Base-by-base conservation (phyloP, 2,888 invertebrate species). In the Panzeria rudis region DNA sequence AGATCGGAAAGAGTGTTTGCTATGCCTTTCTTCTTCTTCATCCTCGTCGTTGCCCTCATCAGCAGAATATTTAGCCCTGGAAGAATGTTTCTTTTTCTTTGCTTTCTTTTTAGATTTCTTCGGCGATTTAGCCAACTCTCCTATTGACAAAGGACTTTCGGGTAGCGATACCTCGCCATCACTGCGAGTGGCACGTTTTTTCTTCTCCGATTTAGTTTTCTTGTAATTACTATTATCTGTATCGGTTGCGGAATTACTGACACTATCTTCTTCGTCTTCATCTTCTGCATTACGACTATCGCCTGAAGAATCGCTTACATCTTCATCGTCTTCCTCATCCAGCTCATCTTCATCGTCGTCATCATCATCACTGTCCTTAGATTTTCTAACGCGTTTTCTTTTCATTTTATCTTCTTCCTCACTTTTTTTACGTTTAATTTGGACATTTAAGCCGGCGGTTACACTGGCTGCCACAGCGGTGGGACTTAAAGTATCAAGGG, bases 71-170 rank as follows among this genome's bases (percentile, higher is more conserved):
- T 86, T 83, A 29, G 47, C 50, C 35, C 59, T 82, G 11, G 62
- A 50, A 9, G 62, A 25, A 23, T 68, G 61, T 44, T 86, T 86
- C 38, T 75, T 86, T 44, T 88, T 87, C 71, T 82, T 86, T 8
- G 52, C n/a, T 44, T 79, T 83, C 35, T 86, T 87, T 66, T 77
- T 84, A 8, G 73, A 76, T 69, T 83, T 79, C 38, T 89, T 88
- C 25, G 92, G 92, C 0, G 92, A 91, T 88, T 94, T 94, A 0
- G 93, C 93, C 1, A 94, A 89, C 20, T 93, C 93, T 54, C 93
- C 94, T 4, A 94, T 93, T 0, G 94, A 94, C 7, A 94, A 87
- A 0, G 94, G 94, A 87, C 94, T 94, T 11, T 93, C 93, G 59
- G 94, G 93, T 79, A 78, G 44, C 15, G 86, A 82, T 50, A 86